Evolutionary conservation across 2,888 invertebrate species (phyloP), one percentile per base, ranked within the genome.

Genomic region (Agonopterix heracliana): DNA sequence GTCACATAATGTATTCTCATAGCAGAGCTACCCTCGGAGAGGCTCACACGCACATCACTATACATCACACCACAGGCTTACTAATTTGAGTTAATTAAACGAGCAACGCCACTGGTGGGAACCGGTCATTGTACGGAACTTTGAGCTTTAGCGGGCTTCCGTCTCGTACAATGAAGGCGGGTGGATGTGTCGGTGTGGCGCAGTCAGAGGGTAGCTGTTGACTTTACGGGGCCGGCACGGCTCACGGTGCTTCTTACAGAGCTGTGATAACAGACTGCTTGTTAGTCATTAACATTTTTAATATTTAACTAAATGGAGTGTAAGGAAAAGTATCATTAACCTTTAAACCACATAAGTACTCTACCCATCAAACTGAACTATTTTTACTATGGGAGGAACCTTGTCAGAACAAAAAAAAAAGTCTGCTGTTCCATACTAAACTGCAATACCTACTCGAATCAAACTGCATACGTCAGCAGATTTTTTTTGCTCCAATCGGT

Each of bases 1-100:
- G 66, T 72, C 74, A 59, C 84, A 85, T 81, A 85, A 74, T 66
- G 74, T 62, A 65, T 81, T 83, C 88, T 83, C 87, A 74, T 71
- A 63, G 66, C 64, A 65, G 60, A 64, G 74, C 66, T 79, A 74
- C 72, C 66, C 82, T 80, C 78, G 60, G 71, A 82, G 68, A 77
- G 79, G 64, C 78, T 56, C 50, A 51, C 49, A 48, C 64, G 60
- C 41, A 51, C 63, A 71, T 68, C 69, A 54, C 48, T 5, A 34
- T 53, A 58, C 42, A 50, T 57, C 59, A 54, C 70, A 72, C 74
- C 73, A 68, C 53, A 56, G 70, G 66, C 68, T 53, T 42, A 43
- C 41, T 41, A 46, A 26, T 34, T 54, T 50, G 34, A 14, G 8
- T 45, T 11, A 44, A 43, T 41, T 44, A 46, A 52, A 38, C 50